Evolutionary conservation across 2,797 vertebrate species (phyloP).

Genomic region (Pyrocephalus nanus): DNA sequence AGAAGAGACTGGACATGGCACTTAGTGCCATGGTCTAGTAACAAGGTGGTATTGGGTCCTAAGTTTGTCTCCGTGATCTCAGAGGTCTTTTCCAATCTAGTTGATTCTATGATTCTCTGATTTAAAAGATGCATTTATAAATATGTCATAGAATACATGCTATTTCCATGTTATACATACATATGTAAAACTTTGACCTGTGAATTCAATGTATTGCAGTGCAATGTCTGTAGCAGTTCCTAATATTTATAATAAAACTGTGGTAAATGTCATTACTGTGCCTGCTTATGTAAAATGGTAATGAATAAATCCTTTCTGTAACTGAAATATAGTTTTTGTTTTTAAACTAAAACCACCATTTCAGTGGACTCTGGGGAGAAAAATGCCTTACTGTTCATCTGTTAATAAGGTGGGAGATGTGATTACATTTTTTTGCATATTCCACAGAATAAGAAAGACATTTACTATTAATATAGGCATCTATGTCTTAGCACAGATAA

Average conservation of each 20-base stretch:
- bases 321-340: neutral
- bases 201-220: neutral
- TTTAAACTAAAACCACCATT: neutral
- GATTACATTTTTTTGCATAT: neutral
- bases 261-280: neutral
- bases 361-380: neutral
- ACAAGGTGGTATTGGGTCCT: too few relatives aligned
- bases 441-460: neutral
- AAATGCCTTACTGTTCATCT: neutral
- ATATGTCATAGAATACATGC: fast-evolving
- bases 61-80: too few relatives aligned
- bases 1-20: too few relatives aligned
- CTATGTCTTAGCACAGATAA: neutral
- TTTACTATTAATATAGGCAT: neutral
- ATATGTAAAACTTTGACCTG: neutral
- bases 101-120: too few relatives aligned
- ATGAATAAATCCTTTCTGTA: neutral
- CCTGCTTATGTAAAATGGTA: neutral
- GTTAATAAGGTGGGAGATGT: neutral
- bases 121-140: neutral
- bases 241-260: neutral
- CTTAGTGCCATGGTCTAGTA: too few relatives aligned
- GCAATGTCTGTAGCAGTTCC: neutral
- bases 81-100: too few relatives aligned
- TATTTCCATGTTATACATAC: neutral